Conservation (phyloP, 2,888 invertebrate species). For the Suillia variegata region DNA sequence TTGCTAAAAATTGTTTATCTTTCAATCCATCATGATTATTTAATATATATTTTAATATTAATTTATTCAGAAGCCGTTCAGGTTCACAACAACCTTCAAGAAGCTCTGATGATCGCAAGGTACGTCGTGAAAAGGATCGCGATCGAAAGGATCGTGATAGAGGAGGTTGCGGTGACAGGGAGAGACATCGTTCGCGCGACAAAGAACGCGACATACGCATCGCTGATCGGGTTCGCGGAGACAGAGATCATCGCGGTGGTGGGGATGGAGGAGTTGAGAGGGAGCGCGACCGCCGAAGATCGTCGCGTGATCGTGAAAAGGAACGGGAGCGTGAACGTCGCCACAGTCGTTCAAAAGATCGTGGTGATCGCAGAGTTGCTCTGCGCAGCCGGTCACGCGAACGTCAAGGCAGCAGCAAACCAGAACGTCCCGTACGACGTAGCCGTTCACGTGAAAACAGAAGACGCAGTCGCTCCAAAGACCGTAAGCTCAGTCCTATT, state of each 20-base stretch:
- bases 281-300: slow-evolving; percentile 41
- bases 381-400: slow-evolving; percentile 33
- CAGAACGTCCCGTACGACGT: slow-evolving; percentile 20
- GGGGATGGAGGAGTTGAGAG: slow-evolving; percentile 57
- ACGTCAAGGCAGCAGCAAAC: slow-evolving; percentile 10
- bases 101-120: slow-evolving; percentile 44
- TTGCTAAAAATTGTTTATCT: too few species aligned
- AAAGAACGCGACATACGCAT: slow-evolving; percentile 33
- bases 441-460: slow-evolving; percentile 51
- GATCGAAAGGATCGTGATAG: slow-evolving; percentile 48
- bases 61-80: slow-evolving; percentile 47
- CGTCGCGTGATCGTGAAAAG: slow-evolving; percentile 34
- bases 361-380: too few species aligned
- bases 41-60: too few species aligned
- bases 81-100: slow-evolving; percentile 40
- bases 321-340: slow-evolving; percentile 42
- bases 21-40: too few species aligned
- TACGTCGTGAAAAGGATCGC: slow-evolving; percentile 38
- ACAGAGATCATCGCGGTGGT: slow-evolving; percentile 38
- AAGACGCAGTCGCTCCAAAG: slow-evolving; percentile 42
- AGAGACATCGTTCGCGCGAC: slow-evolving; percentile 43
- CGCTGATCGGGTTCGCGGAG: slow-evolving; percentile 16
- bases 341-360: slow-evolving; percentile 36
- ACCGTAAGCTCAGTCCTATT: slow-evolving; percentile 48
- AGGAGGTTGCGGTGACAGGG: slow-evolving; percentile 51